Percentiles rank a stretch among this genome's conserved stretches.
These are phyloP conservation scores for Coturnix japonica DNA, from an alignment of 2,113 vertebrate genomes.

Conservation along the genomic window DNA sequence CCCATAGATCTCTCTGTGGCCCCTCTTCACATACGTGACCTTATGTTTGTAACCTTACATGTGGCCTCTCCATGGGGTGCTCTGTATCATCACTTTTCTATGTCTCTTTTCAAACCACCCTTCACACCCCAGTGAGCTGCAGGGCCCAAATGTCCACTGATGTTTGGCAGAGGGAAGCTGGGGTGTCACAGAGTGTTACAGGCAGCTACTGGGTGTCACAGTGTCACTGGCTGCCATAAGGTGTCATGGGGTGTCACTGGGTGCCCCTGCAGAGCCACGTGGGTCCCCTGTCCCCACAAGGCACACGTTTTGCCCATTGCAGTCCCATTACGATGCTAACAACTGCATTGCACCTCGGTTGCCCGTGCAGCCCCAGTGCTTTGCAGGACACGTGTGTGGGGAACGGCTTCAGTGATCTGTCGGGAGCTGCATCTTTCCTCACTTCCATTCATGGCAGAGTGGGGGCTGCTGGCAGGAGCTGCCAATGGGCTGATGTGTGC, in stretches of 20 bases:
- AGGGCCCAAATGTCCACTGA: accelerated
- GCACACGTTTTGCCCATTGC: accelerated
- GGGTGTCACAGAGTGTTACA: too few species aligned
- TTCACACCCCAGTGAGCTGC: neutral
- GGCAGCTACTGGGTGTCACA: too few species aligned
- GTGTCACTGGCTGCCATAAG: too few species aligned
- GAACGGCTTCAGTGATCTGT: accelerated
- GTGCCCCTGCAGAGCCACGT: accelerated
- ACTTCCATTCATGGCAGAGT: accelerated
- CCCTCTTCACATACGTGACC: neutral
- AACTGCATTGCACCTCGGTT: too few species aligned
- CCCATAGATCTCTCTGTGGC: neutral
- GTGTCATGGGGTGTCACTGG: too few species aligned
- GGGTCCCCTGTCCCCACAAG: neutral
- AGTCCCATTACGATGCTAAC: accelerated
- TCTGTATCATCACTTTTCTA: accelerated
- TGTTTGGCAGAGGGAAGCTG: neutral
- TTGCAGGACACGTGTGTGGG: accelerated
- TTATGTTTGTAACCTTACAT: neutral
- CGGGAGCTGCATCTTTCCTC: accelerated
- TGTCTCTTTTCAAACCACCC: neutral
- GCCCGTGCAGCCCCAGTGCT: neutral
- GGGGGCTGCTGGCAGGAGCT: neutral
- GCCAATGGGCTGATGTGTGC: neutral
- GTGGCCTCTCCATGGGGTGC: accelerated